Base-by-base conservation (phyloP, 1,140 invertebrate species). In the Neodiprion pinetum region DNA sequence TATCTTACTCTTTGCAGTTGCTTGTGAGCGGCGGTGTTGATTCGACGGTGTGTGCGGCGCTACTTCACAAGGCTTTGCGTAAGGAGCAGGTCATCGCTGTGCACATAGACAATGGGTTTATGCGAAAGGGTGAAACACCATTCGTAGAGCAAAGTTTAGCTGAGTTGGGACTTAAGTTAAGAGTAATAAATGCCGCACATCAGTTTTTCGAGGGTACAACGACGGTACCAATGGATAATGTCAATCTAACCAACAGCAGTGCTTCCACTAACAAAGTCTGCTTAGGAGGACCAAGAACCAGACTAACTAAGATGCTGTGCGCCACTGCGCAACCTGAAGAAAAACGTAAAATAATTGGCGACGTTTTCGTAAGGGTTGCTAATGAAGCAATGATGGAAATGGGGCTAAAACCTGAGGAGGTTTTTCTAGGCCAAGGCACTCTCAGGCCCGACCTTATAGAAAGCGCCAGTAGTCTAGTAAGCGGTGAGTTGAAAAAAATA, bases 101-200 rank as follows among this genome's bases (percentile, higher is more conserved):
- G 76, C 98, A 99, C 88, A 98, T 99, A 80, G 98, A 99, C 88
- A 99, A 99, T 89, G 98, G 98, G 71, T 99, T 99, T 86, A 98
- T 99, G 97, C 92, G 98, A 71, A 97, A 98, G 89, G 93, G 96
- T 82, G 98, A 99, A 87, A 98, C 96, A 81, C 88, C 92, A 70
- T 93, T 94, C 79, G 98, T 99, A 12, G 95, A 96, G 82, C 91
- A 94, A 83, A 96, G 95, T 76, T 91, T 99, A 23, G 92, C 92
- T 21, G 93, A 95, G 78, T 89, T 99, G 72, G 98, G 97, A 17
- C 91, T 99, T 14, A 93, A 96, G 84, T 89, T 99, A 72, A 94
- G 93, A 84, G 95, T 96, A 65, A 90, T 96, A 14, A 94, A 94
- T 80, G 95, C 94, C 40, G 88, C 89, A 68, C 93, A 94, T 81